phyloP scores from a whole-genome alignment of 2,888 invertebrate species.

The Hirudinaria manillensis region DNA sequence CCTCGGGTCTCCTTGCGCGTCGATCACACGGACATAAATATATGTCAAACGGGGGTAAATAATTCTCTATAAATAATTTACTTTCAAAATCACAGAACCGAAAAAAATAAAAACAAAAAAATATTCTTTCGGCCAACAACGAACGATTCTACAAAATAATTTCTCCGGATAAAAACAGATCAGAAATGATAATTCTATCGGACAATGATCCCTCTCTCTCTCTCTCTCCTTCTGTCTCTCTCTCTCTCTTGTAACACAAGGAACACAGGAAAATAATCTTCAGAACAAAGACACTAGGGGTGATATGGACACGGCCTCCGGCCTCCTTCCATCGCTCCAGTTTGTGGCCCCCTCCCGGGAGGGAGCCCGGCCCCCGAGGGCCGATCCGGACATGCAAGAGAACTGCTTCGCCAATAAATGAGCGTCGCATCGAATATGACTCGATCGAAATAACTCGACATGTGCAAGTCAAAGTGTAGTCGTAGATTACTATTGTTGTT shows the following conservation, averaged over 20 bases:
- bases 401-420: no score
- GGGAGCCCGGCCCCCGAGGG: no score
- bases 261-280: neutral
- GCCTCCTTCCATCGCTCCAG: no score
- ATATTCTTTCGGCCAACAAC: neutral
- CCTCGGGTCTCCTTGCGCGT: no score
- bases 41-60: no score
- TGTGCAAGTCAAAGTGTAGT: no score
- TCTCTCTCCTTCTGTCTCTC: neutral
- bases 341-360: no score
- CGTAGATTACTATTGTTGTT: no score
- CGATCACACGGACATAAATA: no score
- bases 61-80: constrained; percentile 12
- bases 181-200: neutral
- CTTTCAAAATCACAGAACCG: constrained; percentile 4
- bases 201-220: neutral
- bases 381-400: no score
- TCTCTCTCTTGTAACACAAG: neutral
- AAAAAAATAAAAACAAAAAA: neutral
- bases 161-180: constrained; percentile 11
- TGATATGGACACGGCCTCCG: constrained; percentile 6
- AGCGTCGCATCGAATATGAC: no score
- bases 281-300: neutral
- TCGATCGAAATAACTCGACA: no score
- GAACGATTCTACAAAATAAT: constrained; percentile 17